Conservation (phyloP, 1,140 invertebrate genomes). For the Chionoecetes opilio region DNA sequence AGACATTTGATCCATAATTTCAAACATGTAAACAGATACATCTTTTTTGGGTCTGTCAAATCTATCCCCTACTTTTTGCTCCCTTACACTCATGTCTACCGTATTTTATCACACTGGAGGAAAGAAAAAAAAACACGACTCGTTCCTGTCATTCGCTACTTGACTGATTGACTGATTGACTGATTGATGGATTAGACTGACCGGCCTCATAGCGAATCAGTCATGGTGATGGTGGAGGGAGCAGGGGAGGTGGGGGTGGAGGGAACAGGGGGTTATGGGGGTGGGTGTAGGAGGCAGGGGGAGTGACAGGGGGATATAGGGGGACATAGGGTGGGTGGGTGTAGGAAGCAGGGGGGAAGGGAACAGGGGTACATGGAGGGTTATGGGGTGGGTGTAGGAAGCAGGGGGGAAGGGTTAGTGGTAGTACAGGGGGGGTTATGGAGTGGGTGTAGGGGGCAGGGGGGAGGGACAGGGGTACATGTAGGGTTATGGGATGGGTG, state of each 20-base stretch:
- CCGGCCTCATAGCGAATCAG: not conserved
- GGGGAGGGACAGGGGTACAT: not conserved
- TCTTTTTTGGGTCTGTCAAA: no score
- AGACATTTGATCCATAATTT: no score
- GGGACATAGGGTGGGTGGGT: no score
- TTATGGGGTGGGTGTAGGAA: no score
- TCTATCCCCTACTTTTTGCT: no score
- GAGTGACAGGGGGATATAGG: no score
- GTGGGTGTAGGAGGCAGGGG: no score
- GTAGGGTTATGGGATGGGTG: not conserved
- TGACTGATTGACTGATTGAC: not conserved
- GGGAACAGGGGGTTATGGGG: not conserved
- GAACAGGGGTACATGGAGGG: not conserved
- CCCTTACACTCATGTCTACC: no score
- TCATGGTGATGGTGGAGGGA: not conserved
- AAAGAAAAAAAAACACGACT: not conserved
- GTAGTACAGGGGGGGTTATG: not conserved
- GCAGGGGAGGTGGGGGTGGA: not conserved
- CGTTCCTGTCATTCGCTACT: not conserved
- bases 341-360: not conserved
- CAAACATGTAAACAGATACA: not conserved
- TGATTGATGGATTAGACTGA: not conserved
- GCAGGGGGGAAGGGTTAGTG: not conserved
- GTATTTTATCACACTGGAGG: no score
- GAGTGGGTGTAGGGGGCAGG: no score